Base-by-base conservation (phyloP, 2,888 invertebrate species). In the Crepidodera aurea region DNA sequence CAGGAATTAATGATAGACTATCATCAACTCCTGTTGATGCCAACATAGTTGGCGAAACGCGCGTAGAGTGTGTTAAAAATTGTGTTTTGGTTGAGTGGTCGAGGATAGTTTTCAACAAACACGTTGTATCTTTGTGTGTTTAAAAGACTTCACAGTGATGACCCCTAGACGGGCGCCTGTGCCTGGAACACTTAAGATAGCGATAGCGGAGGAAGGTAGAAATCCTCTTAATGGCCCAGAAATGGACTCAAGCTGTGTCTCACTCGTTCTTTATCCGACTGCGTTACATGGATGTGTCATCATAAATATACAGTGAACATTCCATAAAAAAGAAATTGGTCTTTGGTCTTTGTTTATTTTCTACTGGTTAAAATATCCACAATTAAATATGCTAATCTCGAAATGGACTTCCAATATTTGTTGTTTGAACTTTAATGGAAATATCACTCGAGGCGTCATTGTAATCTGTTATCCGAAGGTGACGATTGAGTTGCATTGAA, bases 151-250 rank as follows among this genome's bases (percentile, higher is more conserved):
- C n/a, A n/a, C n/a, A n/a, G n/a, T n/a, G n/a, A n/a, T n/a, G n/a
- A n/a, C n/a, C n/a, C 37, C 37, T 37, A 1, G 12, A 12, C 8
- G 15, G 37, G 37, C 37, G 37, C 37, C 37, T 37, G 15, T 37
- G 48, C 27, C 8, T 12, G 39, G 25, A 63, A 60, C 59, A 65
- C 61, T 65, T 61, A 55, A 65, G 65, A 65, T 65, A 65, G 50
- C 34, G 39, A 18, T 18, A 22, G 22, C 15, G 13, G 15, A 44
- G 22, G 57, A 57, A 62, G 64, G 66, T 59, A 57, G 62, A 62
- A 61, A 63, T 62, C 34, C 62, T 57, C 57, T 64, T 66, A 64
- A 66, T 64, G 51, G 64, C 55, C 55, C 66, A 61, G 63, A 66
- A 61, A 66, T 46, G 63, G 55, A 59, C 46, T 53, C 63, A 59